These are phyloP conservation scores for Drosophila bocki DNA, from an alignment of 1,140 invertebrate species.

Conservation along the genomic window DNA sequence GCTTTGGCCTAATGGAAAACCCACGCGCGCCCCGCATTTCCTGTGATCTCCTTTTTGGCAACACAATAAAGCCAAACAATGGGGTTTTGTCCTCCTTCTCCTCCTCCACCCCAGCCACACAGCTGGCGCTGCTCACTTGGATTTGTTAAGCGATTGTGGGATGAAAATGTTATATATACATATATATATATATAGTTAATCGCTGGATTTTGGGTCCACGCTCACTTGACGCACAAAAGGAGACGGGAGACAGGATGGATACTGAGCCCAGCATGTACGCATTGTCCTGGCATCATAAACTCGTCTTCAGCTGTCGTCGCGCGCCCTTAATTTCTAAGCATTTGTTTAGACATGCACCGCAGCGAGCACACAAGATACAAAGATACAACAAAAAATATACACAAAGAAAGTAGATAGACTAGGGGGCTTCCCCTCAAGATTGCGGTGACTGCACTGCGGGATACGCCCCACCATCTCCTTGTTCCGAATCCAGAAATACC, in stretches of 20 bases:
- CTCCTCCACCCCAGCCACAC: not conserved
- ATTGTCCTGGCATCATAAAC: constrained; percentile 74
- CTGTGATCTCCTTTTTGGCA: constrained; percentile 61
- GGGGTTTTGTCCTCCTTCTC: constrained; percentile 14
- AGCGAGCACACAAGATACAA: not conserved
- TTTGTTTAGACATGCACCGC: constrained; percentile 69
- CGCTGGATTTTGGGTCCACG: constrained; percentile 33
- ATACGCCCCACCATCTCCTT: constrained; percentile 27
- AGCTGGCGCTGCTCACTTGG: constrained; percentile 54
- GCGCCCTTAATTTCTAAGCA: constrained; percentile 71
- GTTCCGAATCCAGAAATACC: not conserved
- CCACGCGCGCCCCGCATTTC: constrained; percentile 13
- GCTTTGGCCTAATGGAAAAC: constrained; percentile 69
- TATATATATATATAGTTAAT: constrained; percentile 27
- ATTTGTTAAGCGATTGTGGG: constrained; percentile 15
- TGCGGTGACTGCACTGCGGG: constrained; percentile 45
- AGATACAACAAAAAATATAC: constrained; percentile 17
- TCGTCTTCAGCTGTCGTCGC: constrained; percentile 78
- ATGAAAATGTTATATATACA: constrained; percentile 25
- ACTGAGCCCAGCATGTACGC: constrained; percentile 26
- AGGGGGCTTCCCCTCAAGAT: constrained; percentile 10
- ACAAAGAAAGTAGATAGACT: not conserved
- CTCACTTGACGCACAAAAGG: constrained; percentile 44
- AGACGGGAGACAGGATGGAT: not conserved
- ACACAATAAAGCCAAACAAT: constrained; percentile 69